Conservation (phyloP, 2,888 invertebrate genomes). For the Deilephila elpenor region DNA sequence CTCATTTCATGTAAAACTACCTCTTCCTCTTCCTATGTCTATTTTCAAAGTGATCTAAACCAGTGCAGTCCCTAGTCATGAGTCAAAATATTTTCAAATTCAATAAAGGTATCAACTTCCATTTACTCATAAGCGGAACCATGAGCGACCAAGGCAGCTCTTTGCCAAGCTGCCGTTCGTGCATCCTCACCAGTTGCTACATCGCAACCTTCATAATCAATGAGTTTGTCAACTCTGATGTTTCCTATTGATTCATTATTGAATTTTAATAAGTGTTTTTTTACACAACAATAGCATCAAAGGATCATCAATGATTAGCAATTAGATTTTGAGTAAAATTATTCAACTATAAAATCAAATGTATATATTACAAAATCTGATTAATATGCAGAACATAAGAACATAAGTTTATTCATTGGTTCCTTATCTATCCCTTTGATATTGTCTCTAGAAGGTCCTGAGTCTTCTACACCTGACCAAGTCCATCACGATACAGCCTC, state of each 20-base stretch:
- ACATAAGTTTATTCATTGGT: too few species aligned
- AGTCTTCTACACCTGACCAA: too few species aligned
- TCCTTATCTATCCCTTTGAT: too few species aligned
- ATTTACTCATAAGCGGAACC: neutral
- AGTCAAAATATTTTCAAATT: neutral
- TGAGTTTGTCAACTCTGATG: neutral
- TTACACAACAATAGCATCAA: neutral
- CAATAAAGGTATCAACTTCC: neutral
- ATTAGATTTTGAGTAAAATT: neutral
- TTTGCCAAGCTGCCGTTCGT: neutral
- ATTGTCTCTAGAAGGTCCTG: too few species aligned
- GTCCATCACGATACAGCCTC: too few species aligned
- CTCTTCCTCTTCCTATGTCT: too few species aligned
- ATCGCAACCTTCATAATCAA: neutral
- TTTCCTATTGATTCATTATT: conserved; percentile 6
- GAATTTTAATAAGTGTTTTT: neutral
- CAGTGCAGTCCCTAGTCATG: neutral
- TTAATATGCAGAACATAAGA: too few species aligned
- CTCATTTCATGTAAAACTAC: too few species aligned
- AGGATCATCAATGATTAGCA: neutral
- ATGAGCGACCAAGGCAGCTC: neutral
- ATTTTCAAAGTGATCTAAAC: too few species aligned
- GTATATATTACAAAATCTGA: too few species aligned
- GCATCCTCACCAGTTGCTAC: conserved; percentile 3
- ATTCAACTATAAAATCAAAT: too few species aligned